Percentiles rank a stretch among this genome's conserved stretches.
Conservation (phyloP, 1,140 invertebrate genomes). For the Cotesia vestalis region DNA sequence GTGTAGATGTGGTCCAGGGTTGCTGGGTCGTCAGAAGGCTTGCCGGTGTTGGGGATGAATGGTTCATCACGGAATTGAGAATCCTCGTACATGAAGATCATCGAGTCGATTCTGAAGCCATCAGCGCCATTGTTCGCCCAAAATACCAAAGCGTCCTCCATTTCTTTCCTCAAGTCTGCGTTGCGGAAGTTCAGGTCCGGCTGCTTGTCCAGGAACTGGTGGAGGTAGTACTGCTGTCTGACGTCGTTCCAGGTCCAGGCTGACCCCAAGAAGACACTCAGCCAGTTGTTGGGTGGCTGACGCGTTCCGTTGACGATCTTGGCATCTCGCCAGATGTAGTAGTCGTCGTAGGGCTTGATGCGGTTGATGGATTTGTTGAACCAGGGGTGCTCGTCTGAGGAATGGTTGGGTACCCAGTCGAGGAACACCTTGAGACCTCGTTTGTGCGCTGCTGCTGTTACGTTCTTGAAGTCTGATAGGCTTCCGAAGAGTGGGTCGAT, state of each 20-base stretch:
- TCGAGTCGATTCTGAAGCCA: constrained; percentile 76
- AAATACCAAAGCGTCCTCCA: constrained; percentile 68
- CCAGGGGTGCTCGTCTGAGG: constrained; percentile 75
- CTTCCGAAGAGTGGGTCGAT: constrained; percentile 72
- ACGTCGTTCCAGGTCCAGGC: constrained; percentile 69
- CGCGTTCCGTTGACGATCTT: constrained; percentile 46
- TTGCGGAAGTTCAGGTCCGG: constrained; percentile 78
- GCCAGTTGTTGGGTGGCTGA: constrained; percentile 57
- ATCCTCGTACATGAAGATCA: constrained; percentile 65
- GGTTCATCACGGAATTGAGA: constrained; percentile 56
- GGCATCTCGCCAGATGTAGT: constrained; percentile 73
- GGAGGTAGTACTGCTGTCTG: constrained; percentile 70
- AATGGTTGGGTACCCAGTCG: constrained; percentile 82
- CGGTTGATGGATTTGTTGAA: constrained; percentile 71
- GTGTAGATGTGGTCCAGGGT: constrained; percentile 53
- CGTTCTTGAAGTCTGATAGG: constrained; percentile 69
- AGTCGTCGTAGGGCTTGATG: constrained; percentile 72
- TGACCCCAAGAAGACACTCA: constrained; percentile 59
- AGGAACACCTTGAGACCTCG: constrained; percentile 64
- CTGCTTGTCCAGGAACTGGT: constrained; percentile 71
- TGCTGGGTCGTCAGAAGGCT: constrained; percentile 50
- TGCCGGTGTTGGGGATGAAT: constrained; percentile 30
- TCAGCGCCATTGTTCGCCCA: constrained; percentile 77
- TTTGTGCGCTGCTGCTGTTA: constrained; percentile 61
- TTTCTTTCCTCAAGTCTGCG: constrained; percentile 66